Base-by-base conservation (phyloP, 2,797 vertebrate genomes). In the Pipistrellus nathusii region DNA sequence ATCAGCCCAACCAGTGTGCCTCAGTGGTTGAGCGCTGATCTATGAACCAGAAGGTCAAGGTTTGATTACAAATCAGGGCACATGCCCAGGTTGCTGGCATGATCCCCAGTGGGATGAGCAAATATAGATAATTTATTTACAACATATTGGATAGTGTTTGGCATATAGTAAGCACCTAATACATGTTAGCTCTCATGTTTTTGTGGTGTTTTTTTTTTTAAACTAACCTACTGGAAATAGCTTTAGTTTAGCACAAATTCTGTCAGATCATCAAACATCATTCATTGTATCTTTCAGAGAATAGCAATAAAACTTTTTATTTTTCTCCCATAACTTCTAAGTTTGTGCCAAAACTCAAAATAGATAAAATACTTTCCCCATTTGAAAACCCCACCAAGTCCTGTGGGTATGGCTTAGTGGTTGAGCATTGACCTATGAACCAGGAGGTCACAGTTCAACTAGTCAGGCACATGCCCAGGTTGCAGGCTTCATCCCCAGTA, bases 191-290 rank as follows among this genome's bases (percentile, higher is more conserved):
- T 13, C 18, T 89, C 23, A 53, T 68, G 17, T 64, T 87, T 93
- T 55, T 44, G 1, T 46, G 21, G 23, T 14, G 23, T 41, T 30
- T n/a, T 15, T 64, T 64, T 64, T 59, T 59, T 59, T 30, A 27
- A 48, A n/a, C 72, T 44, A 62, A 41, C 1, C 51, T 94, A 32
- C 4, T 72, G 5, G 35, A 77, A 44, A 46, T 51, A 72, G 72
- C 4, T 87, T 92, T 95, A 13, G 6, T 71, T 92, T 92, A 75
- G 59, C 86, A 76, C 23, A 92, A 73, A 90, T 10, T 32, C 2
- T 83, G 30, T 10, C 51, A 85, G 30, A 46, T 59, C 38, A 75
- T 18, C 62, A 59, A 48, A 80, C 4, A 48, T 48, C 41, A 95
- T 78, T 90, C 25, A 80, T 27, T 91, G 4, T 15, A 62, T 81